Base-by-base conservation (phyloP, 2,797 vertebrate species). In the Parambassis ranga region DNA sequence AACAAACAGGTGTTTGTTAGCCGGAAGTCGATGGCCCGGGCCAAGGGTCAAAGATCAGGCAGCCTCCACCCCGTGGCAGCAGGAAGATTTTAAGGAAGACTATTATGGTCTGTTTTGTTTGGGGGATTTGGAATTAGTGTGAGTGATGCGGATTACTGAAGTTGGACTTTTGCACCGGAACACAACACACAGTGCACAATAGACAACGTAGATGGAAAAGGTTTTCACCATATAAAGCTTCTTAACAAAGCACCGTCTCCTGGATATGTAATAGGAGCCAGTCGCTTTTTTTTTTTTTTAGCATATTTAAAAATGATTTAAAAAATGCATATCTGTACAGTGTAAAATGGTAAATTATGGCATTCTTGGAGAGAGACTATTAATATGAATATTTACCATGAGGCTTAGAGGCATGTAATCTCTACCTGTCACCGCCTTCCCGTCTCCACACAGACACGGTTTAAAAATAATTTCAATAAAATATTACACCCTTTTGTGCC, bases 1-100 rank as follows among this genome's bases (percentile, higher is more conserved):
- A 73, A 85, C 81, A 86, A 87, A 86, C 78, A 87, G 81, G 85
- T 91, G 89, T 83, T 87, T 90, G 90, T 89, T 71, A 69, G 77
- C 42, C 28, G 53, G 57, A 77, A 55, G 65, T 55, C 49, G 43
- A 35, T 0, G 11, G 38, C 22, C 36, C 31, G 49, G 77, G 85
- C 62, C 11, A 24, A 15, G 14, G 68, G 79, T 90, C 84, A 87
- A 57, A 75, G 86, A 84, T 90, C 83, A 69, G 39, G 14, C 49
- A 65, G 64, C 69, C 61, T 56, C 36, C 23, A 65, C 38, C 79
- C 58, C 52, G 22, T 77, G 73, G 67, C 53, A 41, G 52, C 63
- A 49, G 81, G 32, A 60, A 75, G 75, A 44, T 83, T 86, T 77
- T 58, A 83, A n/a, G n/a, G 68, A 31, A 19, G 6, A 38, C 44